A percentile compares a stretch with the other conserved stretches of the same genome.
phyloP scores from a whole-genome alignment of 2,797 vertebrate species.

The Sibirionetta formosa region DNA sequence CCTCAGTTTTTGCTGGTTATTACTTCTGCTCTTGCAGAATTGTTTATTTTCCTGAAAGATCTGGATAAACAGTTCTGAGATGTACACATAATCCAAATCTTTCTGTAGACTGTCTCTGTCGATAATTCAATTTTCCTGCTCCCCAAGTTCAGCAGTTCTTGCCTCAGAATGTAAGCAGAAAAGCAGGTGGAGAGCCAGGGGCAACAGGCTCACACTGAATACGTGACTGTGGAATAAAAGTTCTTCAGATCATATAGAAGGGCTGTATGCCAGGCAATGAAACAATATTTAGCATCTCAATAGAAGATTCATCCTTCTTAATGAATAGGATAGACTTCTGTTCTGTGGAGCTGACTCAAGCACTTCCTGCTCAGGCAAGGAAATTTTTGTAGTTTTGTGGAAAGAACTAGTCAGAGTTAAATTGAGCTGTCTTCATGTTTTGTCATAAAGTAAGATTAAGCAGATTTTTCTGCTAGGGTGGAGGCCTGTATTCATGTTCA shows the following conservation, averaged over 20 bases:
- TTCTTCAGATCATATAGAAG: slow-evolving; percentile 27
- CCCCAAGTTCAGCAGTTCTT: slow-evolving; percentile 41
- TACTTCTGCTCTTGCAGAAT: neutral
- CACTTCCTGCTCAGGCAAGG: slow-evolving; percentile 33
- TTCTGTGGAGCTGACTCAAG: slow-evolving; percentile 59
- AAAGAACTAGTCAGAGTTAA: slow-evolving; percentile 31
- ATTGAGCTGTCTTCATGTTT: neutral
- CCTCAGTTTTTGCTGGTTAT: neutral
- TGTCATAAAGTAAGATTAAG: slow-evolving; percentile 6
- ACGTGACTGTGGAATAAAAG: slow-evolving; percentile 13
- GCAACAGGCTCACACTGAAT: slow-evolving; percentile 39
- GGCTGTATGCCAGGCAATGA: slow-evolving; percentile 34
- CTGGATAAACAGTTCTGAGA: neutral
- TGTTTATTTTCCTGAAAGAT: neutral
- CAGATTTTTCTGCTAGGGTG: neutral
- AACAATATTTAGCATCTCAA: slow-evolving; percentile 67
- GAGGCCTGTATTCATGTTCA: neutral
- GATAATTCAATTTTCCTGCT: neutral
- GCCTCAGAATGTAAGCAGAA: slow-evolving; percentile 24
- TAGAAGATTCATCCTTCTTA: slow-evolving; percentile 46
- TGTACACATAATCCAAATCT: neutral
- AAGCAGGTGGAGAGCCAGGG: slow-evolving; percentile 54
- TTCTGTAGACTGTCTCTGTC: neutral
- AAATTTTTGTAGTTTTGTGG: neutral
- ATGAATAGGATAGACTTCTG: slow-evolving; percentile 60